phyloP scores from a whole-genome alignment of 2,797 vertebrate species.

The Myripristis jacobus region DNA sequence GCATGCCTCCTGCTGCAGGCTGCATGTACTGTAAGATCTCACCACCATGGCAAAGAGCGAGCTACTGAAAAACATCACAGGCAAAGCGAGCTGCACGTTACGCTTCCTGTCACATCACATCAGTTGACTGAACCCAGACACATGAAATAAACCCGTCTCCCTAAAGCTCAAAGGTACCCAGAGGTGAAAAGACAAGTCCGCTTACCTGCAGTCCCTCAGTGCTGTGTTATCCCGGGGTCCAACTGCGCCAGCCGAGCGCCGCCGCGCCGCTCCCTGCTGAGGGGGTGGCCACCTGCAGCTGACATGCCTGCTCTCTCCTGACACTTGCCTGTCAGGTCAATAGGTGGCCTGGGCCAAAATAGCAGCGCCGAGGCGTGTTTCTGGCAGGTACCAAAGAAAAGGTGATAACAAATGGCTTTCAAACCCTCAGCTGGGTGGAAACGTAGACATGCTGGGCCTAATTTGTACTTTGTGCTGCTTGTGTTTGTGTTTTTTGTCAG shows the following conservation, averaged over 20 bases:
- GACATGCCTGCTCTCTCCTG: slow-evolving; percentile 65
- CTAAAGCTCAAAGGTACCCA: neutral
- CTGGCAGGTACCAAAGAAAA: slow-evolving; percentile 75
- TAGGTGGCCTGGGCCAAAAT: slow-evolving; percentile 65
- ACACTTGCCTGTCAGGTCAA: slow-evolving; percentile 80
- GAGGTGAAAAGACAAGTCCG: slow-evolving; percentile 33
- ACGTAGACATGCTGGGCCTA: neutral
- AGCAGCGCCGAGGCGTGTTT: slow-evolving; percentile 74
- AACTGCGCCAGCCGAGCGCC: slow-evolving; percentile 45
- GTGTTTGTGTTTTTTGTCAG: neutral
- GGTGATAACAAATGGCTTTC: neutral
- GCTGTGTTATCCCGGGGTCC: slow-evolving; percentile 50
- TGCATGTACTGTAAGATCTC: slow-evolving; percentile 9
- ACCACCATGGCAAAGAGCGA: slow-evolving; percentile 15
- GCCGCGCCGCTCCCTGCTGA: slow-evolving; percentile 49
- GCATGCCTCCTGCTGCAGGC: slow-evolving; percentile 9
- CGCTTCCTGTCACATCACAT: neutral
- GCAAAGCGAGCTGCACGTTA: neutral
- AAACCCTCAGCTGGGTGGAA: neutral
- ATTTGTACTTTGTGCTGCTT: slow-evolving; percentile 8
- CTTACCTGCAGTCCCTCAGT: slow-evolving; percentile 74
- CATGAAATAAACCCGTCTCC: neutral
- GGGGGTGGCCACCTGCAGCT: slow-evolving; percentile 76
- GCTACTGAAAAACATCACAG: neutral
- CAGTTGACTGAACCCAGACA: slow-evolving; percentile 2